Evolutionary conservation across 2,888 invertebrate genomes (phyloP), one percentile per base, ranked within the genome.

Genomic region (Eilema sororculum): DNA sequence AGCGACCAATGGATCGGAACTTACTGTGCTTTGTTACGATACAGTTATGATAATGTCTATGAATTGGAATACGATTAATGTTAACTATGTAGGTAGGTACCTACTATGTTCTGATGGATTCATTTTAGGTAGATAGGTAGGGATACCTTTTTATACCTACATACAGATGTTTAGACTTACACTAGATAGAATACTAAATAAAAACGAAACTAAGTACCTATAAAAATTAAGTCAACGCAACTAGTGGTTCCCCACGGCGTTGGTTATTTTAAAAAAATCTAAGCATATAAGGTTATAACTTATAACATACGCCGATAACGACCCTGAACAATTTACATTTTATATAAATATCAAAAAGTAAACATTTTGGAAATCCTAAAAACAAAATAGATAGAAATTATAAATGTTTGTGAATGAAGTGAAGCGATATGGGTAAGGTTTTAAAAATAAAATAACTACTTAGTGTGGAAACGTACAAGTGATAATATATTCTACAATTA

Each of bases 301-400:
- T n/a, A n/a, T n/a, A n/a, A n/a, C n/a, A n/a, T n/a, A n/a, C n/a
- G n/a, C n/a, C n/a, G n/a, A n/a, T n/a, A 81, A 73, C 84, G 88
- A 79, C 90, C 90, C 90, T 76, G 84, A 81, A 87, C 90, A 90
- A 91, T 90, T 90, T 90, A 86, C 88, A 90, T 89, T 88, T 89
- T 86, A 83, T 87, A 89, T 90, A 87, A 91, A 90, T 90, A 89
- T 88, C 90, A 82, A 86, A 87, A 81, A 86, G 86, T 84, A 85
- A 83, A 81, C 78, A 84, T 78, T 81, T 78, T 79, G 67, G 82
- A 82, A 80, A 84, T 82, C 80, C 80, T 83, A 76, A 74, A 82
- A 76, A 84, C 80, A 79, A 83, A 84, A 86, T 82, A 83, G 78
- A 84, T 81, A 77, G 76, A 68, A 71, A 72, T 75, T 33, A 33